phyloP scores from a whole-genome alignment of 2,113 vertebrate species.

The Onychostruthus taczanowskii region DNA sequence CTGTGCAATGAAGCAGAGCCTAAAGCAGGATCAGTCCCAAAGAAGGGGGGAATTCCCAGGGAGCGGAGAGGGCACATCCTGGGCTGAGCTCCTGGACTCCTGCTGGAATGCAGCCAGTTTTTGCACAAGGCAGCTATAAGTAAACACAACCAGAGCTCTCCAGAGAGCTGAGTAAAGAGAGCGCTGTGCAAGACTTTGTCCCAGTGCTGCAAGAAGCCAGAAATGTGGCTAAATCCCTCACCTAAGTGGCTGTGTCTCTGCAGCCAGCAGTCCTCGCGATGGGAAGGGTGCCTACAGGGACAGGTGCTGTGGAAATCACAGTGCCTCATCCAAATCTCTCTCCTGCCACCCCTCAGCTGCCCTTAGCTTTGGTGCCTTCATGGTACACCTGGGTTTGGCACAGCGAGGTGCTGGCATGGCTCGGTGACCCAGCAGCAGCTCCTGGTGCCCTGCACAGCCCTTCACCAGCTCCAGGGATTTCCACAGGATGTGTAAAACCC shows the following conservation, averaged over 20 bases:
- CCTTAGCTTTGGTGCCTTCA: background rate
- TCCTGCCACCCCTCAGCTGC: background rate
- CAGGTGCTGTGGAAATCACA: accelerated
- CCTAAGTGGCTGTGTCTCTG: accelerated
- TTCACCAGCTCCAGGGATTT: background rate
- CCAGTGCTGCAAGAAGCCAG: background rate
- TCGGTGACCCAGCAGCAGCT: accelerated
- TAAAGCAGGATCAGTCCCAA: background rate
- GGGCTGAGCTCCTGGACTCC: background rate
- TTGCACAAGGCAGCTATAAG: background rate
- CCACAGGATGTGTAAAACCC: background rate
- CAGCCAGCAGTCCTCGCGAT: accelerated
- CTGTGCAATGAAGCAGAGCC: background rate
- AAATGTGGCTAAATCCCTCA: background rate
- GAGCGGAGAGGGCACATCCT: background rate
- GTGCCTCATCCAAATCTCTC: background rate
- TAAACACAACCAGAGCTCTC: background rate
- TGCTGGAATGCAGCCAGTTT: background rate
- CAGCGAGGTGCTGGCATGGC: accelerated
- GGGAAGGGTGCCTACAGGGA: background rate
- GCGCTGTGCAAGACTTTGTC: background rate
- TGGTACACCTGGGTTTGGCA: background rate
- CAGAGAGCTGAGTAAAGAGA: background rate
- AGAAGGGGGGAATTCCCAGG: background rate
- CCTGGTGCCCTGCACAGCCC: background rate